Percentiles rank a stretch among this genome's conserved stretches.
Evolutionary conservation across 2,797 vertebrate genomes (phyloP).

Genomic region (Hippopotamyrus pictus): DNA sequence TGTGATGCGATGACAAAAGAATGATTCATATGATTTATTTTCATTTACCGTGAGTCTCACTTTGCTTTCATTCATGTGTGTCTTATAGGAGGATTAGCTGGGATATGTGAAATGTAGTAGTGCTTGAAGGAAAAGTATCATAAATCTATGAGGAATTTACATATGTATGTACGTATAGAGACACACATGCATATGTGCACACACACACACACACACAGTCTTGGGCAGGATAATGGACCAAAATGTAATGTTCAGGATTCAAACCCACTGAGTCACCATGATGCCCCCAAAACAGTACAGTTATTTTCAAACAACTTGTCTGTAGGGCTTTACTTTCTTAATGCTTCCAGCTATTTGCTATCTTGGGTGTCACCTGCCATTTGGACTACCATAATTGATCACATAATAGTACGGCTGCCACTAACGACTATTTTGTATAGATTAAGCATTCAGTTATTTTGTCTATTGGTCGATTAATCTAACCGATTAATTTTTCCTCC

Average conservation of each 20-base stretch:
- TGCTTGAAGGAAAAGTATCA: background rate
- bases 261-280: background rate
- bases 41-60: background rate
- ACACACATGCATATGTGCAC: background rate
- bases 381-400: background rate
- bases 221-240: background rate
- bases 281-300: background rate
- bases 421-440: background rate
- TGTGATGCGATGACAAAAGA: background rate
- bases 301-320: background rate
- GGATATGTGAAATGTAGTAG: background rate
- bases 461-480: background rate
- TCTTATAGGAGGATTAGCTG: background rate
- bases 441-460: background rate
- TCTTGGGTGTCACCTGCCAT: background rate
- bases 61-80: background rate
- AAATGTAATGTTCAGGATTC: background rate
- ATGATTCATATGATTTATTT: background rate
- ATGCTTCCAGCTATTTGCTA: background rate
- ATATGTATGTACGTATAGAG: background rate
- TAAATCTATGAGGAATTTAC: background rate
- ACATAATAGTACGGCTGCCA: background rate
- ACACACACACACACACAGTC: background rate
- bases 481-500: background rate
- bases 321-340: background rate